Evolutionary conservation across 2,113 vertebrate species (phyloP).

Genomic region (Egretta garzetta): DNA sequence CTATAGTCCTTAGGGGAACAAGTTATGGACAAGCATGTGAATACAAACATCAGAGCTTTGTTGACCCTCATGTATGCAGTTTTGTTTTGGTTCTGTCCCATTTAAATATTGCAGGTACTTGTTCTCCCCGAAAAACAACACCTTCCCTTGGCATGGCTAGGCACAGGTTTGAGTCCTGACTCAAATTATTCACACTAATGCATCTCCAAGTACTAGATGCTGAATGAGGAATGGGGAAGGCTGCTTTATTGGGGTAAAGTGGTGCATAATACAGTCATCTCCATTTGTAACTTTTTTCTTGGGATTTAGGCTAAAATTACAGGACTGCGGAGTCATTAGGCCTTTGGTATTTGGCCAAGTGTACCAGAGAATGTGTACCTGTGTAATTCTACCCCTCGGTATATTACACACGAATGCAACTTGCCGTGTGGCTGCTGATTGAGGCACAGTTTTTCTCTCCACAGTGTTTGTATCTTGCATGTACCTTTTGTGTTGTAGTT

Average conservation of each 20-base stretch:
- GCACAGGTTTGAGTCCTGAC: neutral
- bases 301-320: neutral
- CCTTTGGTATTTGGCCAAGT: neutral
- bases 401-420: neutral
- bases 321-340: neutral
- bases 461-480: neutral
- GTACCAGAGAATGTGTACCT: neutral
- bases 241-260: neutral
- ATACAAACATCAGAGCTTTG: neutral
- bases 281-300: neutral
- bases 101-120: neutral
- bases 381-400: neutral
- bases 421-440: neutral
- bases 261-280: neutral
- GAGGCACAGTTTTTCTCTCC: neutral
- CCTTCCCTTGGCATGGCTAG: neutral
- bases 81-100: neutral
- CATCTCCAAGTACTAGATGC: neutral
- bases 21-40: neutral
- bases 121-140: neutral
- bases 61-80: neutral
- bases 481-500: neutral
- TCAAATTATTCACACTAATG: rapidly evolving
- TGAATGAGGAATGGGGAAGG: neutral
- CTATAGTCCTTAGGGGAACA: neutral